These are phyloP conservation scores for Aphelocoma californica DNA, from an alignment of 2,797 vertebrate genomes.

Conservation along the genomic window DNA sequence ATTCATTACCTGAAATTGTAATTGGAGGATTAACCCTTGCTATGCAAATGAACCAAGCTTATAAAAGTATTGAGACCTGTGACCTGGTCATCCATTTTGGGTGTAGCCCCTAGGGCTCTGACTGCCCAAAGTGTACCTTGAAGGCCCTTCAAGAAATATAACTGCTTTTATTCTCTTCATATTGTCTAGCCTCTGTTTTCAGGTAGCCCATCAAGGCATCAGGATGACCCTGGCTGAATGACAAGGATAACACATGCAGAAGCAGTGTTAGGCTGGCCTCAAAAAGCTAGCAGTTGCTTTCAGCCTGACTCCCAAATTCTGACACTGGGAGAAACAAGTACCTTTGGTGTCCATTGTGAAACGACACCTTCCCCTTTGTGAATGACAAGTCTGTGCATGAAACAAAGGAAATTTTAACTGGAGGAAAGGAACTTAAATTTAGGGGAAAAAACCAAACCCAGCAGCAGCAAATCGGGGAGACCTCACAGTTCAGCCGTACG, in stretches of 20 bases:
- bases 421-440: neutral
- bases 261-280: neutral
- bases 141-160: neutral
- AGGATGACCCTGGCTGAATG: neutral
- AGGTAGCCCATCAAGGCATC: neutral
- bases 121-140: neutral
- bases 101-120: neutral
- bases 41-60: neutral
- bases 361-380: neutral
- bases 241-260: neutral
- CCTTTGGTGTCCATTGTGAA: neutral
- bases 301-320: neutral
- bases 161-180: neutral
- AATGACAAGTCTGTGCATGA: accelerated
- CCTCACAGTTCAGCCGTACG: neutral
- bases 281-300: neutral
- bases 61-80: neutral
- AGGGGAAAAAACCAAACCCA: accelerated
- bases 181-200: neutral
- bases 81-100: neutral
- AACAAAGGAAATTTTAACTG: neutral
- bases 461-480: neutral
- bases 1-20: neutral
- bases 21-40: neutral
- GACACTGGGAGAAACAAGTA: neutral